A percentile compares a stretch with the other conserved stretches of the same genome.
Evolutionary conservation across 2,888 invertebrate genomes (phyloP).

Genomic region (Orchesella flavescens): DNA sequence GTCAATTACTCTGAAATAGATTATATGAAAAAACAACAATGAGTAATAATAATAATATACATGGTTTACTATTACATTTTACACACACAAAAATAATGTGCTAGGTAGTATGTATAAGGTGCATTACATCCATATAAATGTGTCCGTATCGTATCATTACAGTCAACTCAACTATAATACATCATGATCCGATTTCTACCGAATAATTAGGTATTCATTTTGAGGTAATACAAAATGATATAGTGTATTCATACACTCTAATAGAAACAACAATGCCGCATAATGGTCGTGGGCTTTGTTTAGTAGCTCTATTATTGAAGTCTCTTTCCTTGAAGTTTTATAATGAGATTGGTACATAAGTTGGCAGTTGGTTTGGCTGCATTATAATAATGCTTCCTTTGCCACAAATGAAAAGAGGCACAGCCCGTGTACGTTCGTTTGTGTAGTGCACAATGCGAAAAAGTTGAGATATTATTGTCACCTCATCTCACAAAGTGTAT

Average conservation of each 20-base stretch:
- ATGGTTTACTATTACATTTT: neutral
- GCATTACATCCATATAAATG: neutral
- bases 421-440: neutral
- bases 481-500: conserved; percentile 9
- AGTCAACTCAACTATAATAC: neutral
- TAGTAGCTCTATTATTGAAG: neutral
- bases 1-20: conserved; percentile 76
- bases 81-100: neutral
- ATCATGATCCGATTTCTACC: neutral
- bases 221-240: neutral
- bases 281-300: neutral
- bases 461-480: conserved; percentile 6
- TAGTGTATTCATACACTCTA: neutral
- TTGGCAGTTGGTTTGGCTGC: neutral
- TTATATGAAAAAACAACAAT: conserved; percentile 35
- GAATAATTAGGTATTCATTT: conserved; percentile 1
- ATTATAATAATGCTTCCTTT: neutral
- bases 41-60: neutral
- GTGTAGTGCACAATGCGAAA: too few species aligned
- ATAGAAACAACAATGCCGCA: neutral
- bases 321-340: too few species aligned
- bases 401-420: neutral
- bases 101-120: neutral
- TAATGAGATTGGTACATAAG: neutral
- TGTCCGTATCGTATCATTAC: neutral